Evolutionary conservation across 2,888 invertebrate genomes (phyloP).

Genomic region (Lysandra bellargus): DNA sequence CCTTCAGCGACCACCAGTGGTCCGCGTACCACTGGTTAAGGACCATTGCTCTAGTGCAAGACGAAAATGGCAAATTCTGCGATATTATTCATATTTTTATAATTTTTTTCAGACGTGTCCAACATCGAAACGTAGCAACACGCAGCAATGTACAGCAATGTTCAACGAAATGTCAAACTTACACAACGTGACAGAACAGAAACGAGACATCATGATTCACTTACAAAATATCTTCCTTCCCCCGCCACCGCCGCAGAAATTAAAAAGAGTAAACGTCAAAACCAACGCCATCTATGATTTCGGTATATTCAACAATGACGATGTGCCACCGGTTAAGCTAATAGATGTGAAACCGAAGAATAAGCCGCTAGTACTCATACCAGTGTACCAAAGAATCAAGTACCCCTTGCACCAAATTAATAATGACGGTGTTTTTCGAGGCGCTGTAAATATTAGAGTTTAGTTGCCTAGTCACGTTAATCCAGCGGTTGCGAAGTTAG

Average conservation of each 20-base stretch:
- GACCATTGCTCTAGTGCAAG: too few relatives aligned
- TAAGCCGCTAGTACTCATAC: constrained; percentile 52
- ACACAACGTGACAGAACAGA: constrained; percentile 40
- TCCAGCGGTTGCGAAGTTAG: neutral
- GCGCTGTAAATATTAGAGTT: constrained; percentile 22
- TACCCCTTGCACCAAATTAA: constrained; percentile 39
- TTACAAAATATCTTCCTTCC: constrained; percentile 52
- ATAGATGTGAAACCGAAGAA: constrained; percentile 53
- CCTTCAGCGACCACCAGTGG: too few relatives aligned
- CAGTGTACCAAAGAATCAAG: constrained; percentile 55
- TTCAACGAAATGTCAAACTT: constrained; percentile 52
- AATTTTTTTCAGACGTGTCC: constrained; percentile 59
- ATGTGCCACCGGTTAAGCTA: constrained; percentile 52
- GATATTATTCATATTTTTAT: too few relatives aligned
- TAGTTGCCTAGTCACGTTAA: neutral
- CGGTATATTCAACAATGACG: constrained; percentile 50
- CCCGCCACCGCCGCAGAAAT: constrained; percentile 10
- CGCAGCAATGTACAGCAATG: constrained; percentile 53
- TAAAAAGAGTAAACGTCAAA: constrained; percentile 20
- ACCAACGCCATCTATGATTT: constrained; percentile 51
- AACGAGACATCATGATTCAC: constrained; percentile 48
- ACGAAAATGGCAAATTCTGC: too few relatives aligned
- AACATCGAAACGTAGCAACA: constrained; percentile 50
- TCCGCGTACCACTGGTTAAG: too few relatives aligned
- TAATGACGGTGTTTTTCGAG: constrained; percentile 44